Percentiles rank a stretch among this genome's conserved stretches.
Evolutionary conservation across 2,797 vertebrate genomes (phyloP).

Genomic region (Lagothrix lagotricha): DNA sequence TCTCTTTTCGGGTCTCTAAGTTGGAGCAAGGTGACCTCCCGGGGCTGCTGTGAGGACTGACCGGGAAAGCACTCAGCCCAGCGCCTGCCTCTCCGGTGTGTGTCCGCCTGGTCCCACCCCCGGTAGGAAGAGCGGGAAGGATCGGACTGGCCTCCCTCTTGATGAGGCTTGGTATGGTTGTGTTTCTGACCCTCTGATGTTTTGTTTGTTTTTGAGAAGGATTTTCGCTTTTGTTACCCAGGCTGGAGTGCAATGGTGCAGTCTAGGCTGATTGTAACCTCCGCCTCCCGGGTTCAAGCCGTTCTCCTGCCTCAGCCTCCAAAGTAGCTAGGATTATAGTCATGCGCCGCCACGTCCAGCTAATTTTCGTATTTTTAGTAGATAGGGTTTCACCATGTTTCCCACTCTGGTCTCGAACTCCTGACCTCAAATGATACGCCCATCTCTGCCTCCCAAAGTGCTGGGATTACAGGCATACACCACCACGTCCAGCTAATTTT

Average conservation of each 20-base stretch:
- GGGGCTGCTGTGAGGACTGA: background rate
- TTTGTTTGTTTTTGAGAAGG: background rate
- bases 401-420: too few relatives aligned
- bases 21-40: rapidly evolving
- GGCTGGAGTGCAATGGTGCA: background rate
- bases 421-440: too few relatives aligned
- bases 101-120: background rate
- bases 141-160: background rate
- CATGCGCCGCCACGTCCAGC: too few relatives aligned
- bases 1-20: background rate
- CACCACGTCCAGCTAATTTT: background rate
- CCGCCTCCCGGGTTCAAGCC: background rate
- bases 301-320: background rate
- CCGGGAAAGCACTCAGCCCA: rapidly evolving
- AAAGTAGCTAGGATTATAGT: background rate
- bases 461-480: background rate
- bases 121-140: rapidly evolving
- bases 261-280: background rate
- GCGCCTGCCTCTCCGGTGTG: background rate
- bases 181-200: background rate
- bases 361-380: background rate
- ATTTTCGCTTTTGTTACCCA: background rate
- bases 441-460: background rate
- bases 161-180: rapidly evolving
- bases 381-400: too few relatives aligned